A percentile compares a stretch with the other conserved stretches of the same genome.
These are phyloP conservation scores for Onychomys leucogaster DNA, from an alignment of 2,797 vertebrate genomes.

Conservation along the genomic window DNA sequence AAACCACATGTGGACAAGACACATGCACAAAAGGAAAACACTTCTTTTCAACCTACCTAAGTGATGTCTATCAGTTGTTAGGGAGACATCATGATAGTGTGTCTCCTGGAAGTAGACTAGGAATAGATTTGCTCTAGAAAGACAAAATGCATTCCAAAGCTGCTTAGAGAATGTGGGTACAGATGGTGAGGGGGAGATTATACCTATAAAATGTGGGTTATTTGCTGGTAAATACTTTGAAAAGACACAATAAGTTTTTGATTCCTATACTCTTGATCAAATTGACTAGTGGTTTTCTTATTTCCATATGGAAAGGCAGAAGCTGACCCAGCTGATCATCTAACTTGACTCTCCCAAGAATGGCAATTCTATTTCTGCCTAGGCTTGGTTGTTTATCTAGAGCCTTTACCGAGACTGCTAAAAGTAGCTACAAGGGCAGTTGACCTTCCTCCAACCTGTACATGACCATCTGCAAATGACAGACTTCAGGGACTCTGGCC, in stretches of 20 bases:
- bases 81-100: accelerated
- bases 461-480: not conserved
- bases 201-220: not conserved
- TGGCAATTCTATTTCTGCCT: slow-evolving; percentile 14
- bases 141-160: not conserved
- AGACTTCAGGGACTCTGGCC: not conserved
- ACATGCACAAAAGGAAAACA: slow-evolving; percentile 22
- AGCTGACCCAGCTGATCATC: slow-evolving; percentile 1
- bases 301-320: not conserved
- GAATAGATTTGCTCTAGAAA: not conserved
- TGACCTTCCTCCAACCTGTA: not conserved
- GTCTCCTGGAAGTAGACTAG: not conserved
- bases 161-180: not conserved
- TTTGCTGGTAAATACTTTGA: not conserved
- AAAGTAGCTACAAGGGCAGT: not conserved
- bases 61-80: not conserved
- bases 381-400: not conserved
- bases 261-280: not conserved
- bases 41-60: not conserved
- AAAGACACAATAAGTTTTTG: not conserved
- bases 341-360: not conserved
- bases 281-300: not conserved
- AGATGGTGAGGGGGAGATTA: not conserved
- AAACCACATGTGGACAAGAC: not conserved
- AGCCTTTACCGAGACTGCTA: not conserved